Evolutionary conservation across 2,888 invertebrate species (phyloP).

Genomic region (Tricholauxania praeusta): DNA sequence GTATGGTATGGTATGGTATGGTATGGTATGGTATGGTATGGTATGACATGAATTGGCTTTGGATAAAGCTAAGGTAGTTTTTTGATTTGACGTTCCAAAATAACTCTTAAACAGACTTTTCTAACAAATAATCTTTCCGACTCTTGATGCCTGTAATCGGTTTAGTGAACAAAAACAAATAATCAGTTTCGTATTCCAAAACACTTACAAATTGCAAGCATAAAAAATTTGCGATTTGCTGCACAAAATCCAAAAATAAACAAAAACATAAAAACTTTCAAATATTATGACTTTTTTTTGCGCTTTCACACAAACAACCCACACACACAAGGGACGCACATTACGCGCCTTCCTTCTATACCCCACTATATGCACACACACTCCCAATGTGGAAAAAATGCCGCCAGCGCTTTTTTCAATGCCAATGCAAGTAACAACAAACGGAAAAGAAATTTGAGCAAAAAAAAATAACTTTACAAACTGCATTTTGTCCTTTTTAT

Average conservation of each 20-base stretch:
- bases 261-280: slow-evolving; percentile 15
- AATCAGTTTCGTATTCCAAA: neutral
- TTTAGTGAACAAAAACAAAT: neutral
- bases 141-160: neutral
- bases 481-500: slow-evolving; percentile 33
- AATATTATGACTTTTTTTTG: slow-evolving; percentile 1
- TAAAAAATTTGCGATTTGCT: neutral
- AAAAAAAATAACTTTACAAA: slow-evolving; percentile 36
- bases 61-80: too few relatives aligned
- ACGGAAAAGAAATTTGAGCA: neutral
- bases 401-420: slow-evolving; percentile 21
- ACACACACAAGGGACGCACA: neutral
- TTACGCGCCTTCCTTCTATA: neutral
- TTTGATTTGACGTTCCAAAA: too few relatives aligned
- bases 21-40: too few relatives aligned
- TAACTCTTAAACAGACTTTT: too few relatives aligned
- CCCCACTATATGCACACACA: neutral
- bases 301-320: neutral
- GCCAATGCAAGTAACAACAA: slow-evolving; percentile 30
- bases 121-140: too few relatives aligned
- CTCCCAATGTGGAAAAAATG: neutral
- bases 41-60: too few relatives aligned
- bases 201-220: neutral
- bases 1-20: too few relatives aligned
- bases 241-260: slow-evolving; percentile 3